These are phyloP conservation scores for Ciconia nigra DNA, from an alignment of 2,797 vertebrate genomes.

Conservation along the genomic window DNA sequence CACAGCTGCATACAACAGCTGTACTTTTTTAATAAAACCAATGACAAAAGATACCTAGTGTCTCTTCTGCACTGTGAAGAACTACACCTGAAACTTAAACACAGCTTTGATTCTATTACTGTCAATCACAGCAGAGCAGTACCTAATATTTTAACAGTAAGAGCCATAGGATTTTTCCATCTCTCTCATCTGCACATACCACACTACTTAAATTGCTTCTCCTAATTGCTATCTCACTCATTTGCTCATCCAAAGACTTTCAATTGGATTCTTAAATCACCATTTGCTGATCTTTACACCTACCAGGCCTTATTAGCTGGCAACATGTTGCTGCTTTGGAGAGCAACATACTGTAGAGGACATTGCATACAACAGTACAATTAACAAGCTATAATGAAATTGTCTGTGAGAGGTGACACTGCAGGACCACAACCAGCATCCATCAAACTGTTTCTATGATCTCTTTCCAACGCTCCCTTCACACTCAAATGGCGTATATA, in stretches of 20 bases:
- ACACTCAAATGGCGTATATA: neutral
- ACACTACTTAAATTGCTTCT: neutral
- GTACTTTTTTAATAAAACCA: neutral
- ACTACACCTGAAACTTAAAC: neutral
- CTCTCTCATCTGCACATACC: neutral
- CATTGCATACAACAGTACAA: neutral
- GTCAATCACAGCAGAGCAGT: neutral
- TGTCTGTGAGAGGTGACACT: neutral
- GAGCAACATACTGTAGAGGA: neutral
- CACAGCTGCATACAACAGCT: neutral
- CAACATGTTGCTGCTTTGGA: neutral
- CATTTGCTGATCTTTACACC: constrained; percentile 16
- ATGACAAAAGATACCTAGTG: neutral
- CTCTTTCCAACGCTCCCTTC: neutral
- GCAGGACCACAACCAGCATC: neutral
- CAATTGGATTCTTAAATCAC: constrained; percentile 15
- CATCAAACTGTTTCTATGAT: neutral
- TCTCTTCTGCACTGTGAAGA: neutral
- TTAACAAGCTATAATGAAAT: neutral
- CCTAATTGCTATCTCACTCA: neutral
- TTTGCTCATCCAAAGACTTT: constrained; percentile 27
- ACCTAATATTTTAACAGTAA: neutral
- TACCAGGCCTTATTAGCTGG: constrained; percentile 12
- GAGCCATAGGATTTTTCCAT: neutral
- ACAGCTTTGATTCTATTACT: neutral